Evolutionary conservation across 2,888 invertebrate genomes (phyloP), one percentile per base, ranked within the genome.

Genomic region (Antheraea yamamai): DNA sequence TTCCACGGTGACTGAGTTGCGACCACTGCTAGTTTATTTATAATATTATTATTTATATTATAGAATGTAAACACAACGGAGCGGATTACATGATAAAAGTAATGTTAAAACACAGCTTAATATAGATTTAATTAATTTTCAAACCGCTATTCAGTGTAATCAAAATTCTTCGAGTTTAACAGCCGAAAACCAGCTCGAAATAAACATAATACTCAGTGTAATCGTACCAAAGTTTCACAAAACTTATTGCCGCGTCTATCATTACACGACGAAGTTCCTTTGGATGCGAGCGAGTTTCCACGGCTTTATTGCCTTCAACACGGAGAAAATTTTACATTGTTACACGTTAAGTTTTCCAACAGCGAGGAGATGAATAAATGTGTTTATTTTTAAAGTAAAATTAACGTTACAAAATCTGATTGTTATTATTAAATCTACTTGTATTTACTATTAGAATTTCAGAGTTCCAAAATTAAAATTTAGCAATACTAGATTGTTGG

Each of bases 241-340:
- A 68, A 35, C 66, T 68, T 68, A 68, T 68, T 35, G 66, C 61
- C 20, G 16, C 30, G 66, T 68, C 66, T 68, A 68, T 68, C 30
- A 68, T 68, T 68, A 68, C 35, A 35, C 26, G 30, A n/a, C 16
- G n/a, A 68, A 68, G 66, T 68, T 68, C 35, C 66, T 35, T 16
- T 30, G 35, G 26, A 18, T 68, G 66, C 66, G 35, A 68, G 26
- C 66, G 66, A 68, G 66, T 68, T 68, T 68, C 30, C 66, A 30
- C 66, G 26, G 30, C 66, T 68, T 68, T 68, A 68, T 68, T 68
- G 35, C 66, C 35, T 68, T 68, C 26, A 30, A 35, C 66, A 35
- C 66, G 66, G 35, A 18, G 66, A 68, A 16, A 68, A 68, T 68
- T 35, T 68, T 68, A 68, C 66, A 68, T 68, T 68, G 66, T 68